Evolutionary conservation across 2,797 vertebrate genomes (phyloP), one percentile per base, ranked within the genome.

Genomic region (Tiaroga cobitis): DNA sequence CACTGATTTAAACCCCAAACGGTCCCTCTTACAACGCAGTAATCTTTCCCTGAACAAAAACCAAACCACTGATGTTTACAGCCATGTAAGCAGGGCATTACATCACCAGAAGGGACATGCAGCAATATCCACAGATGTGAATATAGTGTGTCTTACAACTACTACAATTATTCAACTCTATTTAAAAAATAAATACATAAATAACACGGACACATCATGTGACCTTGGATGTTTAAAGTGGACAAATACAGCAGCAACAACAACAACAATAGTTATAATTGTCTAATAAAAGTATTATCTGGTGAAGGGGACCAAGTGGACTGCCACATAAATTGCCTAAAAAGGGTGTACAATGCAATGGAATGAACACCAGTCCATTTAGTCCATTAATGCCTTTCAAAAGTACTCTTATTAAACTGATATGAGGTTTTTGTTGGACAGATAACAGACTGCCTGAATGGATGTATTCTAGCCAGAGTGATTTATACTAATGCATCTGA

Each of bases 1-100:
- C 49, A 5, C 26, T 82, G 76, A 81, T 78, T 70, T 82, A 84
- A 82, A 82, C 29, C 67, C 67, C 46, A 56, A 41, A 67, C 51
- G 24, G 54, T 56, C 29, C 39, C 16, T 69, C 77, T 69, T 80
- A 34, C 49, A 69, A 41, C 8, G 5, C 21, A 67, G 73, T 84
- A 80, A 54, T 83, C 81, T 74, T 82, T 74, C 61, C 61, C 10
- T 37, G 26, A 75, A 80, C 46, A 61, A 41, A 5, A 74, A n/a
- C 54, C 54, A 73, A 73, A 82, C 61, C 32, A 61, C 15, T 80
- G 21, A 80, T 83, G 54, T 73, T 73, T 56, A 59, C 34, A 59
- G 49, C 34, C 82, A 84, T 59, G 49, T 56, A 77, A 84, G 65
- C 61, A 77, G 49, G 18, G 16, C 46, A 59, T 84, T 78, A 41